Evolutionary conservation across 1,140 invertebrate genomes (phyloP).

Genomic region (Temnothorax nylanderi): DNA sequence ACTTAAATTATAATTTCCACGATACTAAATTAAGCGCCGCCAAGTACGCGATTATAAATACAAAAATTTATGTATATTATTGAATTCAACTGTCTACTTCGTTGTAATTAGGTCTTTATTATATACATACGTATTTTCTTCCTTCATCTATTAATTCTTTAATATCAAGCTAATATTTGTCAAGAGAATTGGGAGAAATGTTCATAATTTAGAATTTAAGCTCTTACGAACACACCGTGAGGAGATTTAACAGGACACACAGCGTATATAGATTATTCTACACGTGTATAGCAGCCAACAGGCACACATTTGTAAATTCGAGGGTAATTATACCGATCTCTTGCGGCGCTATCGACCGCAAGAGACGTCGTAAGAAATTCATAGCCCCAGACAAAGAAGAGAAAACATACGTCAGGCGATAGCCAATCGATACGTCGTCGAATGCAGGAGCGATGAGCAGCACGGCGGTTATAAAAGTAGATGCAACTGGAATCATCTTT

Average conservation of each 20-base stretch:
- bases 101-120: background rate
- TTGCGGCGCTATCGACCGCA: slow-evolving; percentile 53
- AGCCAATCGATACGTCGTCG: slow-evolving; percentile 69
- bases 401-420: slow-evolving; percentile 63
- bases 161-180: background rate
- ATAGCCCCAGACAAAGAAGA: slow-evolving; percentile 54
- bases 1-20: background rate
- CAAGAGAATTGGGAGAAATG: background rate
- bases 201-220: background rate
- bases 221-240: background rate
- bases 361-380: slow-evolving; percentile 70
- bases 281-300: slow-evolving; percentile 21
- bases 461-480: slow-evolving; percentile 48
- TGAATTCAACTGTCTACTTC: background rate
- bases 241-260: background rate
- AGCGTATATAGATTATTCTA: slow-evolving; percentile 7
- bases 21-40: background rate
- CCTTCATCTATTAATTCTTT: background rate
- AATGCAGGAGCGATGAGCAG: slow-evolving; percentile 48
- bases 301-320: slow-evolving; percentile 42
- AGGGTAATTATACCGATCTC: slow-evolving; percentile 60
- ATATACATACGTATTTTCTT: background rate
- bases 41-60: background rate
- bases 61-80: background rate
- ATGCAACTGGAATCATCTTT: slow-evolving; percentile 54